A percentile compares a stretch with the other conserved stretches of the same genome.
Evolutionary conservation across 2,888 invertebrate species (phyloP).

Genomic region (Catonia carolina): DNA sequence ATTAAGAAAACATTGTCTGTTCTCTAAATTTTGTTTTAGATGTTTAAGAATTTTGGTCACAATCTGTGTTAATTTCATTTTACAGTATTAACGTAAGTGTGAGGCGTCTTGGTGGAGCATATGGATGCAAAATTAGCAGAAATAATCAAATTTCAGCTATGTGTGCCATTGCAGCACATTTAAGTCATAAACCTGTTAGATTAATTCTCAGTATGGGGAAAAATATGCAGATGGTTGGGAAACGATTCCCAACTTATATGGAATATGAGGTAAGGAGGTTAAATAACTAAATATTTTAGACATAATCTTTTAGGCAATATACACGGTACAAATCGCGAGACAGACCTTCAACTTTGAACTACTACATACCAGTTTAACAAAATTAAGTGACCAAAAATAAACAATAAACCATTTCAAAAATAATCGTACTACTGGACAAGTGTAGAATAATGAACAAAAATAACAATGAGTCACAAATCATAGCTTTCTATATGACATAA

Average conservation of each 20-base stretch:
- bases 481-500: too few relatives aligned
- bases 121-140: conserved; percentile 69
- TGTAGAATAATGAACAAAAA: too few relatives aligned
- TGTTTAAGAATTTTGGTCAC: background rate
- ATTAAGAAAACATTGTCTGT: too few relatives aligned
- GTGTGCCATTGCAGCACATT: conserved; percentile 61
- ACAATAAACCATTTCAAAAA: too few relatives aligned
- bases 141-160: conserved; percentile 53
- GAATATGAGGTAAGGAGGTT: conserved; percentile 55
- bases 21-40: background rate
- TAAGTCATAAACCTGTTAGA: conserved; percentile 59
- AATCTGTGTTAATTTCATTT: conserved; percentile 30
- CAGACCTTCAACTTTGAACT: too few relatives aligned
- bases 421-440: too few relatives aligned
- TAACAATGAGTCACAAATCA: too few relatives aligned
- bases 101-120: conserved; percentile 71
- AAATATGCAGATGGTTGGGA: conserved; percentile 64
- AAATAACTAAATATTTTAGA: background rate
- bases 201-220: conserved; percentile 63
- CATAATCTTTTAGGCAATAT: background rate
- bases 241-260: conserved; percentile 52
- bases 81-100: conserved; percentile 62
- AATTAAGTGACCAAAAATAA: too few relatives aligned
- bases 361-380: too few relatives aligned
- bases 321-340: too few relatives aligned